Evolutionary conservation across 2,113 vertebrate genomes (phyloP).

Genomic region (Oreotragus oreotragus): DNA sequence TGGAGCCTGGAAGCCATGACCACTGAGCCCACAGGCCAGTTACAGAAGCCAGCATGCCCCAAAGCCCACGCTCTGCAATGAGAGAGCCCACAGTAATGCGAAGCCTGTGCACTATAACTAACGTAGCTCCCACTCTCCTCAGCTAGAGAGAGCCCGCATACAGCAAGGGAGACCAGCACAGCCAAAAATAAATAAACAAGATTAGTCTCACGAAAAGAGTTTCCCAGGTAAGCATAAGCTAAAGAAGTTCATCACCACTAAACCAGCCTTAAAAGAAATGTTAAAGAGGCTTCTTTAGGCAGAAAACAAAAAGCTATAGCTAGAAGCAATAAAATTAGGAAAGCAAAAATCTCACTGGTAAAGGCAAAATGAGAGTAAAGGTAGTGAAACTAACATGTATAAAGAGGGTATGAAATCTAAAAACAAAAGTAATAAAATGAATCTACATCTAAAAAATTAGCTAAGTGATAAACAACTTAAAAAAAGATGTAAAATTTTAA

Average conservation of each 20-base stretch:
- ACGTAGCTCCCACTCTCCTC: background rate
- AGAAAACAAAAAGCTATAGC: background rate
- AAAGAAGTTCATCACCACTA: background rate
- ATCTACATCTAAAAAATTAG: background rate
- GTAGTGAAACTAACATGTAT: background rate
- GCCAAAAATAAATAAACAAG: background rate
- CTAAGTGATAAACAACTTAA: background rate
- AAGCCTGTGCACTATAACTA: rapidly evolving
- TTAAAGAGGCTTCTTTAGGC: background rate
- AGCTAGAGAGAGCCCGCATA: background rate
- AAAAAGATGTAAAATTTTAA: background rate
- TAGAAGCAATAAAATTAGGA: background rate
- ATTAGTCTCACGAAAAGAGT: background rate
- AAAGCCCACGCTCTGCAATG: background rate
- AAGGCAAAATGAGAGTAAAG: background rate
- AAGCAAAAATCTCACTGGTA: background rate
- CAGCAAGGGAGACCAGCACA: background rate
- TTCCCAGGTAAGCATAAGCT: background rate
- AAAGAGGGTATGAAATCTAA: background rate
- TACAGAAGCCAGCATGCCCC: rapidly evolving
- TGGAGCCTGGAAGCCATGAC: background rate
- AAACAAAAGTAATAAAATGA: background rate
- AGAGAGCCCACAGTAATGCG: background rate
- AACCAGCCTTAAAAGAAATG: background rate
- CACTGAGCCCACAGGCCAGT: background rate